phyloP scores from a whole-genome alignment of 2,113 vertebrate species.

The Vimba vimba region DNA sequence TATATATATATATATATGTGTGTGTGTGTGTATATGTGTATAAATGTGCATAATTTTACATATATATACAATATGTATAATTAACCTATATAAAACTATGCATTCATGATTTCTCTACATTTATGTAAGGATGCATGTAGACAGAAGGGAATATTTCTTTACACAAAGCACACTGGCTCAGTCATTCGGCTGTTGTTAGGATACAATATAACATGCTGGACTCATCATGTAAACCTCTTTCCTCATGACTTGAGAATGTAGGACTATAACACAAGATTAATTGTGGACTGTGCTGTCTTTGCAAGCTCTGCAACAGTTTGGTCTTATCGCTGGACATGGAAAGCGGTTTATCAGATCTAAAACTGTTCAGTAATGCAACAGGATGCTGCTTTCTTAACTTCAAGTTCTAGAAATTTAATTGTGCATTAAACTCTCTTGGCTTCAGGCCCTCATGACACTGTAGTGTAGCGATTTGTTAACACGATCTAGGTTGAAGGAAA shows the following conservation, averaged over 20 bases:
- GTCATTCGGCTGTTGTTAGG: conserved; percentile 4
- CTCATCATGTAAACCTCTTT: not conserved
- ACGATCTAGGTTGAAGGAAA: not conserved
- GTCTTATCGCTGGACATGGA: not conserved
- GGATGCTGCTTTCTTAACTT: not conserved
- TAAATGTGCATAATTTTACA: not conserved
- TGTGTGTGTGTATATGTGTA: not conserved
- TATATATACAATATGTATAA: not conserved
- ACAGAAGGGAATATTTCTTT: not conserved
- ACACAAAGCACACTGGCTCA: not conserved
- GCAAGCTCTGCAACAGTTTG: not conserved
- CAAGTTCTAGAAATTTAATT: not conserved
- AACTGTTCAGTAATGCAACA: not conserved
- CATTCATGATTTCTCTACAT: not conserved
- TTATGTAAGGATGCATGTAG: not conserved
- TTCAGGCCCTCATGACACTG: not conserved
- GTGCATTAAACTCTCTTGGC: not conserved
- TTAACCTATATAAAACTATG: not conserved
- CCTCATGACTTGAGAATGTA: conserved; percentile 26
- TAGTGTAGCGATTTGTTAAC: not conserved
- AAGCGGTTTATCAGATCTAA: not conserved
- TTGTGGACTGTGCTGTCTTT: not conserved
- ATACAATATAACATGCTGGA: conserved; percentile 35
- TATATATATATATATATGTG: too few species aligned
- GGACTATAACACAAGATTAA: conserved; percentile 5